A percentile compares a stretch with the other conserved stretches of the same genome.
phyloP scores from a whole-genome alignment of 2,888 invertebrate genomes.

The Cephus pulcher region DNA sequence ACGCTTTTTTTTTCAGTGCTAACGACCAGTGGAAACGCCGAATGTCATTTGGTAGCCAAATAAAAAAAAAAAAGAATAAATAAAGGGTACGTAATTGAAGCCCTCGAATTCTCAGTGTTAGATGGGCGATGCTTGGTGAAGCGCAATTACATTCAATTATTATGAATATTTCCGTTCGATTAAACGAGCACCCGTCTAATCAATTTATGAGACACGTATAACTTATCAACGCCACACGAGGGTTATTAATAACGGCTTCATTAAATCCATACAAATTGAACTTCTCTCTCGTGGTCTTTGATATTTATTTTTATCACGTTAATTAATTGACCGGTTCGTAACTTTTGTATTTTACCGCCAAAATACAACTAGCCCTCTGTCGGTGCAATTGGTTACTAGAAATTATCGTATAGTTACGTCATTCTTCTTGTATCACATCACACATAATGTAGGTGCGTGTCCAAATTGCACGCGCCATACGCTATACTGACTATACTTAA shows the following conservation, averaged over 20 bases:
- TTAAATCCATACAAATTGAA: not conserved
- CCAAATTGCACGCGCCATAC: too few species aligned
- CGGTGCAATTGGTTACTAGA: not conserved
- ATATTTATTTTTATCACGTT: not conserved
- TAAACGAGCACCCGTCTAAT: slow-evolving; percentile 1
- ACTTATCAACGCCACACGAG: slow-evolving; percentile 8
- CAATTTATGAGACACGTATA: slow-evolving; percentile 14
- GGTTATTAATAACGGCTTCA: slow-evolving; percentile 1
- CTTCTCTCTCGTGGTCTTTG: not conserved
- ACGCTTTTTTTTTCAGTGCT: not conserved
- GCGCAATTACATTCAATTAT: slow-evolving; percentile 7
- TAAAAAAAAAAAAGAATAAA: not conserved
- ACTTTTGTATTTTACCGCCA: not conserved
- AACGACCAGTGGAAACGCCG: not conserved
- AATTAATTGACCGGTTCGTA: not conserved
- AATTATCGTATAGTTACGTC: not conserved
- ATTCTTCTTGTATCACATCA: too few species aligned
- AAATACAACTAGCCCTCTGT: not conserved
- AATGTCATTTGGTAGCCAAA: not conserved
- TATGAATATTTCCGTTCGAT: slow-evolving; percentile 1
- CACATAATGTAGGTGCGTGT: too few species aligned
- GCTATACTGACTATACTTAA: too few species aligned
- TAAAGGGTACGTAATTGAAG: not conserved
- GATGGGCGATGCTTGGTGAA: not conserved
- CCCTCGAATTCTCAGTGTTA: not conserved